Conservation (phyloP, 2,113 vertebrate species). For the Anoura caudifer region DNA sequence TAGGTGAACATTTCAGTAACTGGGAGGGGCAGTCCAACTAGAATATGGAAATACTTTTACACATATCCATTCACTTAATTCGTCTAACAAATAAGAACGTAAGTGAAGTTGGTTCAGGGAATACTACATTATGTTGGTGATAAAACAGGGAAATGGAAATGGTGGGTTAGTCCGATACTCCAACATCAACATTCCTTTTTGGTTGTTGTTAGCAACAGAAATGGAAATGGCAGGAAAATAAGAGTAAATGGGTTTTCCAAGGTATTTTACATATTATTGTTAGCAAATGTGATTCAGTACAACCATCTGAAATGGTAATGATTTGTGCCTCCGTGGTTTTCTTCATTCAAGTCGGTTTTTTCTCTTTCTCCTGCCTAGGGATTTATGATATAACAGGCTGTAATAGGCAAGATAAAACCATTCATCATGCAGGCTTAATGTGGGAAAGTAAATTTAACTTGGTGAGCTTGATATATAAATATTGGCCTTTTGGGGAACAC, state of each 20-base stretch:
- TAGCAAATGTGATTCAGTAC: slow-evolving; percentile 36
- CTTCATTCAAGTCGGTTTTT: slow-evolving; percentile 34
- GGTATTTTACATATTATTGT: slow-evolving; percentile 58
- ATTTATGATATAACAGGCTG: slow-evolving; percentile 70
- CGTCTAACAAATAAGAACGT: slow-evolving; percentile 1
- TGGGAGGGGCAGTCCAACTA: background rate
- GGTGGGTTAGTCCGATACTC: background rate
- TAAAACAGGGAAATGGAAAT: slow-evolving; percentile 45
- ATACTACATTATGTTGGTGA: background rate
- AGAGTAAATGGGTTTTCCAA: slow-evolving; percentile 35
- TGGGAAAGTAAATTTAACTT: slow-evolving; percentile 70
- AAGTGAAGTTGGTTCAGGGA: slow-evolving; percentile 33
- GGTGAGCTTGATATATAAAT: slow-evolving; percentile 70
- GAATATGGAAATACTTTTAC: background rate
- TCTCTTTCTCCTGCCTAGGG: slow-evolving; percentile 30
- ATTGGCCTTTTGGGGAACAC: slow-evolving; percentile 65
- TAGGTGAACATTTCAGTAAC: background rate
- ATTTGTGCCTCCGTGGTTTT: slow-evolving; percentile 47
- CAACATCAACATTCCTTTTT: slow-evolving; percentile 17
- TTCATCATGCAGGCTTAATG: slow-evolving; percentile 70
- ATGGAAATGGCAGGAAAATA: slow-evolving; percentile 53
- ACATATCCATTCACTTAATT: background rate
- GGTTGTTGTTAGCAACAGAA: slow-evolving; percentile 44
- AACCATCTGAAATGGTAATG: slow-evolving; percentile 52
- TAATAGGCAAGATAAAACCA: slow-evolving; percentile 72